These are phyloP conservation scores for Sardinella longiceps DNA, from an alignment of 2,797 vertebrate genomes.

Conservation along the genomic window DNA sequence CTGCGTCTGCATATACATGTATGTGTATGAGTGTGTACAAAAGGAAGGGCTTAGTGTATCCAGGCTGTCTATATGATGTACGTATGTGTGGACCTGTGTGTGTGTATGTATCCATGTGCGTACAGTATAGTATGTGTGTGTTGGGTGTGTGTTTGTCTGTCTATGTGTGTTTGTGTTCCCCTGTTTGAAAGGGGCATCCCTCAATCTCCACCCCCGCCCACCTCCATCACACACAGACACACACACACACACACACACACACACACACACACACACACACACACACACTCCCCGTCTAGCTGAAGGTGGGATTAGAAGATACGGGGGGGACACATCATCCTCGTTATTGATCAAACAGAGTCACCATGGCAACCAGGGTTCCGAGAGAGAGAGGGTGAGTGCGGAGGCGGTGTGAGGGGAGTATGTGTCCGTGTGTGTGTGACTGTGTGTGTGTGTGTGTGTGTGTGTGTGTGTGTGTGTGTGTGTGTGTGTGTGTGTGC, in stretches of 20 bases:
- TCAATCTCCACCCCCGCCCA: not conserved
- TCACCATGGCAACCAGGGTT: conserved; percentile 53
- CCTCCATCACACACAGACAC: not conserved
- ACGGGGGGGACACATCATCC: conserved; percentile 48
- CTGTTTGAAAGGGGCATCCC: conserved; percentile 25
- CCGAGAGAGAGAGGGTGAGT: conserved; percentile 25
- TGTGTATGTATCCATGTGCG: not conserved
- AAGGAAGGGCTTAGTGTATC: not conserved
- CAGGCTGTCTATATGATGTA: not conserved
- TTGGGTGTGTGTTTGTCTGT: not conserved
- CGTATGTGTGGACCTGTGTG: not conserved
- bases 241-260: not conserved
- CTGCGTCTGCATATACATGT: not conserved
- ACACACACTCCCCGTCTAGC: not conserved
- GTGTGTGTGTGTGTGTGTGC: not conserved
- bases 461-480: not conserved
- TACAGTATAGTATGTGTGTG: not conserved
- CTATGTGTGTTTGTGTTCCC: not conserved
- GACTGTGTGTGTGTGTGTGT: not conserved
- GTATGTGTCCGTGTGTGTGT: not conserved
- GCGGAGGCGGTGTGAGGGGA: not conserved
- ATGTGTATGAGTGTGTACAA: not conserved
- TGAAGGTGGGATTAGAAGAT: conserved; percentile 38
- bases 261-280: not conserved
- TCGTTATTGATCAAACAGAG: conserved; percentile 61